Conservation (phyloP, 2,888 invertebrate species). For the Helicoverpa assulta region DNA sequence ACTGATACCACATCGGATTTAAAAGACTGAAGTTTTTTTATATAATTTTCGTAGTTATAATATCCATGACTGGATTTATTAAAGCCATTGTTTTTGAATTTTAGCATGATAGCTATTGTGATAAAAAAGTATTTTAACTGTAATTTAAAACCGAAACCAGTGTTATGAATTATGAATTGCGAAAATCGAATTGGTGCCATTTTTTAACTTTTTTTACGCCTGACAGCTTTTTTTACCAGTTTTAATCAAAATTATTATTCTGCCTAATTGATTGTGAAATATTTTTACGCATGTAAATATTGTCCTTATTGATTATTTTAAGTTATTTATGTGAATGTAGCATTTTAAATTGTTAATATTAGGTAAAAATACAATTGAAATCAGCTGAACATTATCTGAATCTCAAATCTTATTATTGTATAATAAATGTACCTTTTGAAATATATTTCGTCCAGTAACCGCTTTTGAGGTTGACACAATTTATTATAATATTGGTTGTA, state of each 20-base stretch:
- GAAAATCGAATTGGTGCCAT: slow-evolving; percentile 80
- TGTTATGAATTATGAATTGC: slow-evolving; percentile 74
- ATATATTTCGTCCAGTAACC: slow-evolving; percentile 88
- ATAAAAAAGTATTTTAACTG: slow-evolving; percentile 85
- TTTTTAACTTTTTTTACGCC: slow-evolving; percentile 74
- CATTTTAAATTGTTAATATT: slow-evolving; percentile 82
- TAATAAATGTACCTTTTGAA: slow-evolving; percentile 83
- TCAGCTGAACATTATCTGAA: slow-evolving; percentile 88
- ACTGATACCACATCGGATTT: slow-evolving; percentile 80
- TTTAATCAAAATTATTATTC: slow-evolving; percentile 71
- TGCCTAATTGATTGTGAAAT: slow-evolving; percentile 72
- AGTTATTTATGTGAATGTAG: slow-evolving; percentile 89
- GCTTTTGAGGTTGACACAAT: slow-evolving; percentile 80
- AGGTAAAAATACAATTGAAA: slow-evolving; percentile 83
- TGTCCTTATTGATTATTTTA: slow-evolving; percentile 77
- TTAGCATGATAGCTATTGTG: slow-evolving; percentile 83
- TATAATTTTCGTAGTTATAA: slow-evolving; percentile 76
- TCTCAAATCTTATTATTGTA: slow-evolving; percentile 86
- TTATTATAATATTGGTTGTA: slow-evolving; percentile 85
- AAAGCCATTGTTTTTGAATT: slow-evolving; percentile 78
- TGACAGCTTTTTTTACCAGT: slow-evolving; percentile 75
- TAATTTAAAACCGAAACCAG: slow-evolving; percentile 74
- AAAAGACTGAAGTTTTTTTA: slow-evolving; percentile 86
- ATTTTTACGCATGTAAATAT: slow-evolving; percentile 86
- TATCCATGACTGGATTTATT: slow-evolving; percentile 80